phyloP scores from a whole-genome alignment of 2,888 invertebrate species.

The Himalopsyche anomala region DNA sequence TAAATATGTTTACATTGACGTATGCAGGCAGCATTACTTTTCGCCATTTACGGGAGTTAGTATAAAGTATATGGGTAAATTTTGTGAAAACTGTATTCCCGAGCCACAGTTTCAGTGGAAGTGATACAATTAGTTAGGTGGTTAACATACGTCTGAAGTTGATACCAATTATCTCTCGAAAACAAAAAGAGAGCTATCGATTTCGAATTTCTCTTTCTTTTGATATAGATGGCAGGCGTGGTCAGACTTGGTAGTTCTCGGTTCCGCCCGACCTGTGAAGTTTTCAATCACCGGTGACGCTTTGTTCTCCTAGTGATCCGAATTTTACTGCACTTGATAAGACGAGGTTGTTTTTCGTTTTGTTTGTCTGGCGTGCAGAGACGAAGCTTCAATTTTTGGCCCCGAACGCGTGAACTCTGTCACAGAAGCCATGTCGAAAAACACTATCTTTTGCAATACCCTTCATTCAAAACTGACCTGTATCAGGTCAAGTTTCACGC shows the following conservation, averaged over 20 bases:
- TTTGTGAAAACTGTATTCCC: background rate
- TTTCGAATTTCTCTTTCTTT: slow-evolving; percentile 42
- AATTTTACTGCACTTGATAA: slow-evolving; percentile 17
- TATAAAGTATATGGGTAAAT: background rate
- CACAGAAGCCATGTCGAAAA: too few relatives aligned
- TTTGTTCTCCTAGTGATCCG: slow-evolving; percentile 8
- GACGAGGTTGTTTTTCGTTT: too few relatives aligned
- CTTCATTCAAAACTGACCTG: too few relatives aligned
- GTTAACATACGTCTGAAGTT: slow-evolving; percentile 34
- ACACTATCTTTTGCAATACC: too few relatives aligned
- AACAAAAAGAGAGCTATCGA: slow-evolving; percentile 42
- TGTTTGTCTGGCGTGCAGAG: too few relatives aligned
- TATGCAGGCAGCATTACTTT: too few relatives aligned
- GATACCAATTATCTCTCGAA: slow-evolving; percentile 30
- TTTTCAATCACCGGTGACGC: slow-evolving; percentile 22
- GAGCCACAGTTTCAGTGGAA: background rate
- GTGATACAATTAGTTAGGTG: slow-evolving; percentile 1
- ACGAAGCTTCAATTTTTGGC: too few relatives aligned
- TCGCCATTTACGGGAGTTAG: too few relatives aligned
- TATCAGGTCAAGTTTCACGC: too few relatives aligned
- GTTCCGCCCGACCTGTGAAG: slow-evolving; percentile 3
- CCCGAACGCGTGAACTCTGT: too few relatives aligned
- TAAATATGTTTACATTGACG: too few relatives aligned
- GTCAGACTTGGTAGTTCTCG: background rate
- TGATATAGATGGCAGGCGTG: slow-evolving; percentile 28